Evolutionary conservation across 2,113 vertebrate species (phyloP).

Genomic region (Acrocephalus kingi): DNA sequence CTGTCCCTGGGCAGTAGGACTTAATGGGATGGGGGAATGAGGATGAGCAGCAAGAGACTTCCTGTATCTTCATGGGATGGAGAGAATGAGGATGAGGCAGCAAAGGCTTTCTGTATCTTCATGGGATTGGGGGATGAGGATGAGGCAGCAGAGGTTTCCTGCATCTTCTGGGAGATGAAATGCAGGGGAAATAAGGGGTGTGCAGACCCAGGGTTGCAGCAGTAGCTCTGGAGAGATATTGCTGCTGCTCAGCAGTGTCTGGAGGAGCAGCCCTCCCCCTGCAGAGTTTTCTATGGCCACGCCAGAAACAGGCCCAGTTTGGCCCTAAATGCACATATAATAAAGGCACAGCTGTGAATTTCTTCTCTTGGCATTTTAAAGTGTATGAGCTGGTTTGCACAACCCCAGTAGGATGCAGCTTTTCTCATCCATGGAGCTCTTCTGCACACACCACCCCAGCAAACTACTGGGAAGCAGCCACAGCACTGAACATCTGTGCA

Average conservation of each 20-base stretch:
- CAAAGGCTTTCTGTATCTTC: not conserved
- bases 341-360: constrained; percentile 33
- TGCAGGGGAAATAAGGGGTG: not conserved
- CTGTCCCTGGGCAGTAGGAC: not conserved
- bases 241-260: constrained; percentile 7
- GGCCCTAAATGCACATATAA: not conserved
- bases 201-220: not conserved
- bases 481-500: not conserved
- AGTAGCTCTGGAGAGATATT: not conserved
- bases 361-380: constrained; percentile 10
- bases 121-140: not conserved
- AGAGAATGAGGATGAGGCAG: not conserved
- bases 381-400: constrained; percentile 2
- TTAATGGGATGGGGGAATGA: not conserved
- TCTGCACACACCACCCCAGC: not conserved
- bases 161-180: not conserved
- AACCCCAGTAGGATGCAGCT: not conserved
- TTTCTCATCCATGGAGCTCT: not conserved
- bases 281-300: not conserved
- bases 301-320: constrained; percentile 13
- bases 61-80: no score
- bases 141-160: not conserved
- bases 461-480: constrained; percentile 1
- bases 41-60: not conserved
- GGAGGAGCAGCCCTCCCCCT: not conserved